Evolutionary conservation across 2,113 vertebrate species (phyloP).

Genomic region (Loxodonta africana): DNA sequence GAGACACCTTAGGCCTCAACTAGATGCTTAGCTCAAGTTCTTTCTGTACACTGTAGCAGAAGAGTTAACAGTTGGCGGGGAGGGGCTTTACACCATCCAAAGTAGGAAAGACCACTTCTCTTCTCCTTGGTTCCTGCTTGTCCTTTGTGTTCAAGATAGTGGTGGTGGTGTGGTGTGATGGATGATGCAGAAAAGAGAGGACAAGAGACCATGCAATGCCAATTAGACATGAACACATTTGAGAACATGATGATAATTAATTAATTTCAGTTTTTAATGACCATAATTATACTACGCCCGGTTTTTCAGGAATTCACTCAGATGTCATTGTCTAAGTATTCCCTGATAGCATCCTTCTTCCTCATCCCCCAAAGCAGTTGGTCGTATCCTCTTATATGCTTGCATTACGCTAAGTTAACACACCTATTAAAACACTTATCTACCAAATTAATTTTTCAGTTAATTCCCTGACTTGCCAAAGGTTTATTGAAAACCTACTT

Average conservation of each 20-base stretch:
- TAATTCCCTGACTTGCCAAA: neutral
- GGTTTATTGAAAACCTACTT: neutral
- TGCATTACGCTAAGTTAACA: neutral
- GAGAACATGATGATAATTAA: neutral
- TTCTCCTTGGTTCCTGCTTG: neutral
- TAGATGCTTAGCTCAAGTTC: neutral
- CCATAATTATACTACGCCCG: neutral
- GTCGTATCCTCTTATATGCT: neutral
- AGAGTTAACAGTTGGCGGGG: neutral
- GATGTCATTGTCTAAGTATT: neutral
- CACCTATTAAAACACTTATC: neutral
- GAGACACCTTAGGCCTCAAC: neutral
- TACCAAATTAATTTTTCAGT: neutral
- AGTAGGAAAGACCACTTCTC: neutral
- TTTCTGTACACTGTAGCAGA: neutral
- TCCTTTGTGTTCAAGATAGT: neutral
- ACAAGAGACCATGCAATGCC: neutral
- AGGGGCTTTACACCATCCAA: neutral
- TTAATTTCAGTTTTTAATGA: neutral
- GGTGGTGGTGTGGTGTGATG: neutral
- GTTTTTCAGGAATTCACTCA: neutral
- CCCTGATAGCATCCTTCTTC: neutral
- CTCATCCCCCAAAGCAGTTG: neutral
- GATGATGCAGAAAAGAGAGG: neutral
- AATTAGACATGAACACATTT: slow-evolving; percentile 4